Evolutionary conservation across 2,888 invertebrate genomes (phyloP).

Genomic region (Coecobrya sp.): DNA sequence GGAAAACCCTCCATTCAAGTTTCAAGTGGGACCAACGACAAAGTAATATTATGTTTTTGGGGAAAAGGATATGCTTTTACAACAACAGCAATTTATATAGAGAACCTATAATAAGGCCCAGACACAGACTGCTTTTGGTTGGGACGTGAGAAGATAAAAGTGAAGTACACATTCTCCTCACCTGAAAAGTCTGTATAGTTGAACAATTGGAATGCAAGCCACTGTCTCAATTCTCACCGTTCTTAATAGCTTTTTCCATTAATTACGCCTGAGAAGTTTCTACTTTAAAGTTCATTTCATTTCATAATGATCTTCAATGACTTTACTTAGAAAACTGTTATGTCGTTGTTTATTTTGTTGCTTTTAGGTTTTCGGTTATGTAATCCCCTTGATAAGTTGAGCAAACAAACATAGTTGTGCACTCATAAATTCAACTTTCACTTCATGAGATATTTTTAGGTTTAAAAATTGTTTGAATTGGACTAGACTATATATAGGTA

Average conservation of each 20-base stretch:
- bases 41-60: background rate
- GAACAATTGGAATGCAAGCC: conserved; percentile 7
- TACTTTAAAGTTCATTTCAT: conserved; percentile 15
- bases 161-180: conserved; percentile 27
- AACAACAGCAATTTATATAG: no score
- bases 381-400: no score
- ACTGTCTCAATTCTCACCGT: conserved; percentile 13
- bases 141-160: background rate
- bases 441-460: no score
- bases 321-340: background rate
- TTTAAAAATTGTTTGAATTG: no score
- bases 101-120: no score
- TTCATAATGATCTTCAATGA: conserved; percentile 9
- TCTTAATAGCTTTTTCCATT: conserved; percentile 12
- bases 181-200: conserved; percentile 2
- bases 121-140: background rate
- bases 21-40: conserved; percentile 41
- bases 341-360: background rate
- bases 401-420: no score
- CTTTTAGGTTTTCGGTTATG: no score
- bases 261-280: conserved; percentile 31
- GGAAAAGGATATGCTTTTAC: background rate
- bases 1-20: conserved; percentile 9
- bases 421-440: no score
- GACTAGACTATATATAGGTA: no score